Base-by-base conservation (phyloP, 2,888 invertebrate genomes). In the Hermaeophaga mercurialis region DNA sequence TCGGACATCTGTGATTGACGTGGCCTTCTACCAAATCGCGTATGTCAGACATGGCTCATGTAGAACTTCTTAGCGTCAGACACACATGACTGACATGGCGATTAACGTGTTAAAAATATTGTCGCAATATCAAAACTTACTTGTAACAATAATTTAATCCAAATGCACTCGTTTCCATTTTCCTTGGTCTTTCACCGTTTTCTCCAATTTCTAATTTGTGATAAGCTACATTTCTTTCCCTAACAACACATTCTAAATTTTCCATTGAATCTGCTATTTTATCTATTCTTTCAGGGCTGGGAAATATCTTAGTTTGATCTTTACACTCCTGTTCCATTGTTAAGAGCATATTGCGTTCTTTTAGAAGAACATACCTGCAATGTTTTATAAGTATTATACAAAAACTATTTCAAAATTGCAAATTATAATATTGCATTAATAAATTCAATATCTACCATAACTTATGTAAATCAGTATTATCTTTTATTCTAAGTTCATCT, bases 251-350 rank as follows among this genome's bases (percentile, higher is more conserved):
- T 78, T 98, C 93, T 55, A 99, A 80, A 75, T 97, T 95, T 60
- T 85, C 82, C 99, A 99, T 99, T 12, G 96, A 96, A 66, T 91
- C 90, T 73, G 92, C 86, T 0, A 97, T 91, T 83, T 96, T 97
- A 71, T 96, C 95, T 47, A 95, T 80, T 69, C 97, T 83, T 78
- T 98, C 97, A 1, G 96, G 95, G 78, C 85, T 95, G 1, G 96
- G 94, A 75, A 97, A 92, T 4, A 88, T 63, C 73, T 84, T 80
- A 62, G 80, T 78, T 71, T 86, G 80, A 33, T 84, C 78, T 45
- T 87, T 85, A 77, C 85, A 84, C 75, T 89, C 90, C 60, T 92
- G 85, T 78, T 96, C 93, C 97, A 98, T 96, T 1, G 98, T 97
- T 61, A 94, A 78, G 12, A 99, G 80, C 97, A 98, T 97, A 76